These are phyloP conservation scores for Psittacula echo DNA, from an alignment of 2,797 vertebrate species.

Conservation along the genomic window DNA sequence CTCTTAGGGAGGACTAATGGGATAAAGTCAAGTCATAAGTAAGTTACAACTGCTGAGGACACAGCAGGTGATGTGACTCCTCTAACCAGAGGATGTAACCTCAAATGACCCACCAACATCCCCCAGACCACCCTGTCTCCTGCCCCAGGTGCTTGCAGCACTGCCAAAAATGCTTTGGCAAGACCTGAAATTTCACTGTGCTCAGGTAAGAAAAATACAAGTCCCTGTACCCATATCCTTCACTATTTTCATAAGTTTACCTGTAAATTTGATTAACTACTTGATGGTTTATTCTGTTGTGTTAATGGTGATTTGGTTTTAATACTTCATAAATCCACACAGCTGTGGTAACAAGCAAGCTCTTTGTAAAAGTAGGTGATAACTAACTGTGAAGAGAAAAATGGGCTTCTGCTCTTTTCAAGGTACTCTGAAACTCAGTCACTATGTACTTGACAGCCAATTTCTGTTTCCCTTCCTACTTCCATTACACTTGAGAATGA, in stretches of 20 bases:
- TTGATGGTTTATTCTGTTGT: neutral
- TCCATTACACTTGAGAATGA: neutral
- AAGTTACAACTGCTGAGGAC: neutral
- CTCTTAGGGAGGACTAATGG: neutral
- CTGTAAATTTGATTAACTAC: neutral
- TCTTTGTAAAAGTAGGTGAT: neutral
- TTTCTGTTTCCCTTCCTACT: neutral
- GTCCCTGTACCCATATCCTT: neutral
- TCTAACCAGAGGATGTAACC: neutral
- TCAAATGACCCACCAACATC: neutral
- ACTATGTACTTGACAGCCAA: neutral
- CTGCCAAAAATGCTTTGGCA: neutral
- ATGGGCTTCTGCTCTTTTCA: neutral
- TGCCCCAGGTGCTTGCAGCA: no score
- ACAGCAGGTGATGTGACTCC: neutral
- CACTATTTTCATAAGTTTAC: neutral
- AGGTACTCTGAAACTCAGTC: neutral
- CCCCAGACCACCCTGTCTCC: rapidly evolving
- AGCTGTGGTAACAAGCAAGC: neutral
- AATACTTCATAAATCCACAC: neutral
- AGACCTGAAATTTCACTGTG: neutral
- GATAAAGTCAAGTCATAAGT: neutral
- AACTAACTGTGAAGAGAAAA: neutral
- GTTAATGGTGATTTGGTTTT: neutral
- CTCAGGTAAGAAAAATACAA: neutral